Percentiles rank a stretch among this genome's conserved stretches.
These are phyloP conservation scores for Rhagologus leucostigma DNA, from an alignment of 2,113 vertebrate species.

Conservation along the genomic window DNA sequence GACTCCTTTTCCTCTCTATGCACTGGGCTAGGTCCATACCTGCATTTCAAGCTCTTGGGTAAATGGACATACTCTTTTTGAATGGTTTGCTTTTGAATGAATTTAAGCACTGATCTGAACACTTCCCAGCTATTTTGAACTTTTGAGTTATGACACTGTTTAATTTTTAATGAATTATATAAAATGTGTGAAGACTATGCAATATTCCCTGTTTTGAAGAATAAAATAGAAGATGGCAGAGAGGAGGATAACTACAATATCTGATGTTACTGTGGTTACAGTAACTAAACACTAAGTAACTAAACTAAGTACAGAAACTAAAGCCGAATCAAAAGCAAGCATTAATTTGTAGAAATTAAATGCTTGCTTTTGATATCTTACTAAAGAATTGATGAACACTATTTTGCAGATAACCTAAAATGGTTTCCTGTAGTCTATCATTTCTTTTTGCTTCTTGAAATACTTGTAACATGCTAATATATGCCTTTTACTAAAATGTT, in stretches of 20 bases:
- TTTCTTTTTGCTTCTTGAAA: background rate
- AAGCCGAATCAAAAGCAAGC: background rate
- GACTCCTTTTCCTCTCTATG: conserved; percentile 98
- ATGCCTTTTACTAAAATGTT: background rate
- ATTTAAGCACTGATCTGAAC: background rate
- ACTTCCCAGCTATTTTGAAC: background rate
- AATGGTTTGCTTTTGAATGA: background rate
- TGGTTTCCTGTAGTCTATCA: background rate
- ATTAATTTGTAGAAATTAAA: background rate
- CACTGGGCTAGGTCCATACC: conserved; percentile 99
- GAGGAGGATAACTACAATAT: background rate
- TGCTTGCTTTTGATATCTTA: background rate
- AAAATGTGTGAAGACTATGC: background rate
- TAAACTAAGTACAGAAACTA: too few relatives aligned
- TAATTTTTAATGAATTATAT: background rate
- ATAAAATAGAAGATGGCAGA: background rate
- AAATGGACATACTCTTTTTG: conserved; percentile 39
- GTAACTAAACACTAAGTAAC: too few relatives aligned
- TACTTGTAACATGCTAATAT: background rate
- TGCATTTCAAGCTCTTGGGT: conserved; percentile 97
- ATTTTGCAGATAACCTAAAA: background rate
- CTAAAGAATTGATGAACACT: background rate
- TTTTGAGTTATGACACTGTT: background rate
- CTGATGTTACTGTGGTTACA: background rate
- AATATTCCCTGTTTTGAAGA: background rate